Evolutionary conservation across 2,888 invertebrate genomes (phyloP).

Genomic region (Ferdinandea cuprea): DNA sequence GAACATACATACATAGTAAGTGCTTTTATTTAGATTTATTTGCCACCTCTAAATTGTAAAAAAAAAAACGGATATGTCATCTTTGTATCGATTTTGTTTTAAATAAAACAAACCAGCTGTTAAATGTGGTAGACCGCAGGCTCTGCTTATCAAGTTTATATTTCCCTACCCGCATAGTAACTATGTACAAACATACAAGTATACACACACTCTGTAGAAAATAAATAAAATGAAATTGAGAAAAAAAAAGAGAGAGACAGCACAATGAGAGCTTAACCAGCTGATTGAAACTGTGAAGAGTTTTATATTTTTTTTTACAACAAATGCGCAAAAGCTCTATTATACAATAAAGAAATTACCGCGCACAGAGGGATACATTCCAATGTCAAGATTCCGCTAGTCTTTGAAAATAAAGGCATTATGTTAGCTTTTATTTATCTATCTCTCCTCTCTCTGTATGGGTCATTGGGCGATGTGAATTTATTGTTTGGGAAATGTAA

Average conservation of each 20-base stretch:
- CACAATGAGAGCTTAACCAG: slow-evolving; percentile 6
- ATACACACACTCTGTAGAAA: too few species aligned
- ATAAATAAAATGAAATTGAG: too few species aligned
- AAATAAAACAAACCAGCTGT: slow-evolving; percentile 19
- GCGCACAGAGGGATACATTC: background rate
- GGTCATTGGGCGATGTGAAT: background rate
- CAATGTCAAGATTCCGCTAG: slow-evolving; percentile 32
- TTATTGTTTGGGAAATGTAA: too few species aligned
- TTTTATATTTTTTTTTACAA: background rate
- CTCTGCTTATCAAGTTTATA: slow-evolving; percentile 8
- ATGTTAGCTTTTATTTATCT: too few species aligned
- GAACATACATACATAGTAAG: background rate
- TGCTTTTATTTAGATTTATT: background rate
- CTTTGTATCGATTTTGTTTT: slow-evolving; percentile 15
- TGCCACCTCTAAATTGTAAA: background rate
- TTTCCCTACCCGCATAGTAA: background rate
- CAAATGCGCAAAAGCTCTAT: slow-evolving; percentile 14
- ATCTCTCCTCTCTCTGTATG: too few species aligned
- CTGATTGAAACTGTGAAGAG: slow-evolving; percentile 19
- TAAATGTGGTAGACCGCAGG: slow-evolving; percentile 4
- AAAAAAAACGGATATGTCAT: background rate
- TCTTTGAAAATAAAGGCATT: background rate
- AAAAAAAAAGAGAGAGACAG: background rate
- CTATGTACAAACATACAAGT: too few species aligned
- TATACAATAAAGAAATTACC: background rate